phyloP scores from a whole-genome alignment of 2,797 vertebrate species.

The Apogon hyalosoma region DNA sequence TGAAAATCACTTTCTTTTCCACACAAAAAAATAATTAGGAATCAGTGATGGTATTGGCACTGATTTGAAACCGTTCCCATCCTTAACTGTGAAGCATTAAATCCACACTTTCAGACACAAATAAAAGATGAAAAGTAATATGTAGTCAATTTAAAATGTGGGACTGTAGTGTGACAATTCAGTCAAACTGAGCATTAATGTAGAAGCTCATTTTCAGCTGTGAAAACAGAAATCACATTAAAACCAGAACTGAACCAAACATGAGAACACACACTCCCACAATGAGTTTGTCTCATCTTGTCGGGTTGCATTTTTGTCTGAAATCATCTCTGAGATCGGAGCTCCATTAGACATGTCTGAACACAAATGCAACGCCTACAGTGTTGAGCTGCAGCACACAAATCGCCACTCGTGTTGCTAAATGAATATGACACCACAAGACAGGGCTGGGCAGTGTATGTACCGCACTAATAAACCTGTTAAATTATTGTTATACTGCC shows the following conservation, averaged over 20 bases:
- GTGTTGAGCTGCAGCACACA: neutral
- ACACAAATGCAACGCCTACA: slow-evolving; percentile 24
- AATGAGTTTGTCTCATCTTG: slow-evolving; percentile 46
- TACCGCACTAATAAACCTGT: neutral
- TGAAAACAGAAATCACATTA: neutral
- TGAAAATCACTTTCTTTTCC: too few relatives aligned
- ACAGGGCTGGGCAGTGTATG: neutral
- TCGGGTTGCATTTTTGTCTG: slow-evolving; percentile 59
- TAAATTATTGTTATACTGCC: neutral
- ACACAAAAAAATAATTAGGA: too few relatives aligned
- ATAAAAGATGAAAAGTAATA: too few relatives aligned
- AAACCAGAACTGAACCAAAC: slow-evolving; percentile 15
- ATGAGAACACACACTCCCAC: slow-evolving; percentile 26
- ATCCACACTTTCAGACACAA: too few relatives aligned
- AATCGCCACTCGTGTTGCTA: slow-evolving; percentile 10
- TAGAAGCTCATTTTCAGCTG: neutral
- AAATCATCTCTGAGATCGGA: slow-evolving; percentile 18
- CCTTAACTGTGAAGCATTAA: too few relatives aligned
- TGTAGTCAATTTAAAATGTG: too few relatives aligned
- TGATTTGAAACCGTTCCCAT: too few relatives aligned
- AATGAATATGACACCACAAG: neutral
- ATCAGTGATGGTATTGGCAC: too few relatives aligned
- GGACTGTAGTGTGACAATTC: neutral
- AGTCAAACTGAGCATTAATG: neutral
- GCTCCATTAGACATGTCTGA: slow-evolving; percentile 54